Evolutionary conservation across 2,113 vertebrate species (phyloP), one percentile per base, ranked within the genome.

Genomic region (Mola mola): DNA sequence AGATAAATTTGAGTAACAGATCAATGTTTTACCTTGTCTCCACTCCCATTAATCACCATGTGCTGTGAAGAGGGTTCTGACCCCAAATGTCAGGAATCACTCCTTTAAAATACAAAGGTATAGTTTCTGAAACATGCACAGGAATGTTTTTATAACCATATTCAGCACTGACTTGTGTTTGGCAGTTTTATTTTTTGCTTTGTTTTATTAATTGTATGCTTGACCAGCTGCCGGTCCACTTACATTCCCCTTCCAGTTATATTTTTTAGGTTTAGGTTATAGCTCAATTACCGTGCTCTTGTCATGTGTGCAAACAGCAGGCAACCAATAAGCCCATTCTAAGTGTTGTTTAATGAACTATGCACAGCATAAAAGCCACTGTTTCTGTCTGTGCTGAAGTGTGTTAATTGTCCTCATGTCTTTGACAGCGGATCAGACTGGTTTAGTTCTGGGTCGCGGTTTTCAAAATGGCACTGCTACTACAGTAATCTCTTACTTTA

Each of bases 371-470:
- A 64, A 78, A 70, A 55, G 25, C 49, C 44, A 15, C 51, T 19
- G 15, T 64, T 40, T 43, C 22, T 47, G 42, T 25, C 61, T 19
- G 28, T 5, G 78, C 56, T 2, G 59, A 69, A 15, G 43, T 37
- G 64, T 44, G 52, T 46, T 84, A 82, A 84, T 86, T 82, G 83
- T 84, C 77, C 61, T 74, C 58, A 20, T 81, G 82, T 70, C 33
- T 69, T 36, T 69, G 73, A 78, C 76, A 80, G 76, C 64, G 55
- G 78, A 74, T 86, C 83, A 86, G 53, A 52, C 73, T 40, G 86
- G 71, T 71, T 88, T 88, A 86, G 86, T 84, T 86, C 76, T 48
- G 79, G 59, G 48, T 52, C 25, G 47, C 67, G 65, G 62, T 77
- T 79, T 62, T 44, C 71, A 73, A 69, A 75, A 76, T 78, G 66